These are phyloP conservation scores for Cyclopterus lumpus DNA, from an alignment of 2,797 vertebrate species.

Conservation along the genomic window DNA sequence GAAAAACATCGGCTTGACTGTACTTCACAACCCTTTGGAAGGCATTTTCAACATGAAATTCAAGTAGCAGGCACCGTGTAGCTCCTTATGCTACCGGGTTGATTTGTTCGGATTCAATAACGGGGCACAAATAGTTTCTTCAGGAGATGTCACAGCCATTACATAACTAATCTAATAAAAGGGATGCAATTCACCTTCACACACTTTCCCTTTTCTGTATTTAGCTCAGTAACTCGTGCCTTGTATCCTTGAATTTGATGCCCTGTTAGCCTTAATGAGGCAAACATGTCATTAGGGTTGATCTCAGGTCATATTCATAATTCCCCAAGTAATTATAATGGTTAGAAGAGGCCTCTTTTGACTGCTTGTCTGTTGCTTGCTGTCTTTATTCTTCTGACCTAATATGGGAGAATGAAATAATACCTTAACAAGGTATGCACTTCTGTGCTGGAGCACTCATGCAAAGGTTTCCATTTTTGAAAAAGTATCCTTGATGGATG, in stretches of 20 bases:
- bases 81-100: slow-evolving; percentile 19
- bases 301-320: slow-evolving; percentile 15
- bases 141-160: slow-evolving; percentile 27
- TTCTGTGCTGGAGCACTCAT: neutral
- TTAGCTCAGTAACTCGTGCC: slow-evolving; percentile 12
- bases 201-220: slow-evolving; percentile 5
- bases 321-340: slow-evolving; percentile 21
- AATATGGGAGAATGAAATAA: slow-evolving; percentile 9
- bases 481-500: slow-evolving; percentile 34
- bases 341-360: slow-evolving; percentile 12
- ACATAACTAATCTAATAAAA: slow-evolving; percentile 52
- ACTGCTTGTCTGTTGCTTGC: neutral
- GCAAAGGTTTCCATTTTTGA: slow-evolving; percentile 34
- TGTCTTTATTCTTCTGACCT: slow-evolving; percentile 1
- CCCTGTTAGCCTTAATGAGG: slow-evolving; percentile 5
- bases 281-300: slow-evolving; percentile 11
- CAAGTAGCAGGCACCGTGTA: neutral
- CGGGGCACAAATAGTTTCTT: slow-evolving; percentile 44
- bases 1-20: neutral
- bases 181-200: slow-evolving; percentile 21
- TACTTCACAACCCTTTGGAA: slow-evolving; percentile 3
- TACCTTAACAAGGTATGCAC: neutral
- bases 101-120: slow-evolving; percentile 48
- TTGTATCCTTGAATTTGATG: slow-evolving; percentile 16
- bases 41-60: slow-evolving; percentile 28